Percentiles rank a stretch among this genome's conserved stretches.
Conservation (phyloP, 2,797 vertebrate species). For the Sebastes wilsoni region DNA sequence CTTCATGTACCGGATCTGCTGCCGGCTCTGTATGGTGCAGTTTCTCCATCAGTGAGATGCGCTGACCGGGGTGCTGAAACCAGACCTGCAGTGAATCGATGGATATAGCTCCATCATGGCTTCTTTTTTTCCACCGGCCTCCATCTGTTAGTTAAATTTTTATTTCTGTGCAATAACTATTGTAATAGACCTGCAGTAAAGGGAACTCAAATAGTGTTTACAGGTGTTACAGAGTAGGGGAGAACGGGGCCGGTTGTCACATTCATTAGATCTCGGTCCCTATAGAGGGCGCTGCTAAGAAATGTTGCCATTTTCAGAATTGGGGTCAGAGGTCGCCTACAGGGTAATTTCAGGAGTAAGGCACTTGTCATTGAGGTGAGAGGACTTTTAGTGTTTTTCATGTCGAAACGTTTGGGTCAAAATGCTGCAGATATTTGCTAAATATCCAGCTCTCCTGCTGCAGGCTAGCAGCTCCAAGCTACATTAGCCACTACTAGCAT, state of each 20-base stretch:
- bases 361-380: neutral
- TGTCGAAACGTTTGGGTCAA: neutral
- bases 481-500: no score
- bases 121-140: neutral
- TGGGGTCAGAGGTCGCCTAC: neutral
- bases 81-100: neutral
- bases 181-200: neutral
- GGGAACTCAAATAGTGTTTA: neutral
- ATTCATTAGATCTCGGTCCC: neutral
- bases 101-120: neutral
- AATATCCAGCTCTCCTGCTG: neutral
- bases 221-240: neutral
- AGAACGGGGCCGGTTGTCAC: neutral
- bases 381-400: no score
- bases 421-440: neutral
- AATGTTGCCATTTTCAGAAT: neutral
- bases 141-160: neutral
- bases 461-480: no score
- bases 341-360: neutral
- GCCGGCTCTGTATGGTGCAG: neutral
- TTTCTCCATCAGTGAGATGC: neutral
- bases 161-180: neutral
- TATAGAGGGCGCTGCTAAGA: neutral
- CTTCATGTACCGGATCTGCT: neutral
- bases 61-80: constrained; percentile 61